These are phyloP conservation scores for Resseliella maxima DNA, from an alignment of 2,888 invertebrate species.

Conservation along the genomic window DNA sequence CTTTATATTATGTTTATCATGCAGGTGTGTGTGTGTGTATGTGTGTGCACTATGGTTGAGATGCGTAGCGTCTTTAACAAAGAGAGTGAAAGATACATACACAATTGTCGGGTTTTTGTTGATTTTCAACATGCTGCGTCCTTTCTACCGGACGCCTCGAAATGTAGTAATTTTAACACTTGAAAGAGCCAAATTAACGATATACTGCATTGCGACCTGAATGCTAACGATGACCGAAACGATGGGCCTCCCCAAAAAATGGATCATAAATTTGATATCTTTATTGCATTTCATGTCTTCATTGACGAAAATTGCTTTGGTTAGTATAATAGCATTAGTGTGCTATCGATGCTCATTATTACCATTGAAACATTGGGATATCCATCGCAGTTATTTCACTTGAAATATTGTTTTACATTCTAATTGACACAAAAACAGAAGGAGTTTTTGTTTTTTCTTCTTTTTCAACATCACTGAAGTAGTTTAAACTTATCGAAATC, in stretches of 20 bases:
- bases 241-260: background rate
- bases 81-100: too few species aligned
- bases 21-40: background rate
- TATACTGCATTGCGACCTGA: slow-evolving; percentile 17
- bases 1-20: slow-evolving; percentile 53
- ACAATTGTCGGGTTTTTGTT: background rate
- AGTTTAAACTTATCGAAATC: background rate
- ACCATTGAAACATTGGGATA: background rate
- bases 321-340: slow-evolving; percentile 8
- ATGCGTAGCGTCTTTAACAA: background rate
- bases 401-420: background rate
- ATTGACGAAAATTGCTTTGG: background rate
- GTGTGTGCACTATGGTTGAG: slow-evolving; percentile 10
- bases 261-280: slow-evolving; percentile 21
- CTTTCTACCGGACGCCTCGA: background rate
- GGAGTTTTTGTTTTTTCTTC: background rate
- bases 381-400: background rate
- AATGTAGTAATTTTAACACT: slow-evolving; percentile 39
- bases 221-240: slow-evolving; percentile 9
- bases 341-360: background rate
- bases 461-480: background rate
- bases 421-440: slow-evolving; percentile 5
- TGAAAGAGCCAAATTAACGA: slow-evolving; percentile 18
- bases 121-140: background rate
- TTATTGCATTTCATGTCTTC: background rate